These are phyloP conservation scores for Psilopogon haemacephalus DNA, from an alignment of 2,113 vertebrate genomes.

Conservation along the genomic window DNA sequence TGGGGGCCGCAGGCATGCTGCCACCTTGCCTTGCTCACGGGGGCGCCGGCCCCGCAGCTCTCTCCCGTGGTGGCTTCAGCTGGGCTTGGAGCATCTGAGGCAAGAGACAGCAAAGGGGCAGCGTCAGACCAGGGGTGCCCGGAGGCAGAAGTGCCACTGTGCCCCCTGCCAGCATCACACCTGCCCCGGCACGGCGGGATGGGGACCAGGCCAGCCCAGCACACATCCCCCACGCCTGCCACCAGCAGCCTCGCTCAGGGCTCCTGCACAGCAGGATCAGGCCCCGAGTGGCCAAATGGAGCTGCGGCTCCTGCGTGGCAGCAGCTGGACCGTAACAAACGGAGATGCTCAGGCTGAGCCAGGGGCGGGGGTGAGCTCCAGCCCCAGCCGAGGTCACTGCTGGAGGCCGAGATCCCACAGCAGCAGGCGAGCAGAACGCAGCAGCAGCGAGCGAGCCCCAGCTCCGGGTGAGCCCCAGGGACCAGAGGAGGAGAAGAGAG, in stretches of 20 bases:
- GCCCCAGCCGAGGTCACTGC: slow-evolving; percentile 13
- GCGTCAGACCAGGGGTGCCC: neutral
- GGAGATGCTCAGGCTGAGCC: neutral
- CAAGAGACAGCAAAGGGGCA: neutral
- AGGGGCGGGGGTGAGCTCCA: slow-evolving; percentile 14
- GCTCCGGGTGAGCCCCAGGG: neutral
- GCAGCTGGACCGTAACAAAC: slow-evolving; percentile 34
- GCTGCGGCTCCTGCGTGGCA: neutral
- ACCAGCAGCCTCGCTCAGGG: neutral
- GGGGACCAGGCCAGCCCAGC: neutral
- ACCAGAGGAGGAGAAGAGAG: neutral
- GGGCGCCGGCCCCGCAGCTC: neutral
- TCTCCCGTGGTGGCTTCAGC: neutral
- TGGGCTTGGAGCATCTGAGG: slow-evolving; percentile 12
- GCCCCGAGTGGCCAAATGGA: neutral
- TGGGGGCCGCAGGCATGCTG: slow-evolving; percentile 71
- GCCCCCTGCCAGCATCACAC: neutral
- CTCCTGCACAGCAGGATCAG: neutral
- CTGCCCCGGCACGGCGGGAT: neutral
- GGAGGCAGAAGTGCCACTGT: neutral
- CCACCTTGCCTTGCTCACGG: slow-evolving; percentile 61
- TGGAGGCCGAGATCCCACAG: neutral
- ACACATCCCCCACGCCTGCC: neutral
- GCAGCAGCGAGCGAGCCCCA: neutral
- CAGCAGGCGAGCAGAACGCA: neutral